Base-by-base conservation (phyloP, 2,888 invertebrate species). In the Hirtodrosophila histrioides region DNA sequence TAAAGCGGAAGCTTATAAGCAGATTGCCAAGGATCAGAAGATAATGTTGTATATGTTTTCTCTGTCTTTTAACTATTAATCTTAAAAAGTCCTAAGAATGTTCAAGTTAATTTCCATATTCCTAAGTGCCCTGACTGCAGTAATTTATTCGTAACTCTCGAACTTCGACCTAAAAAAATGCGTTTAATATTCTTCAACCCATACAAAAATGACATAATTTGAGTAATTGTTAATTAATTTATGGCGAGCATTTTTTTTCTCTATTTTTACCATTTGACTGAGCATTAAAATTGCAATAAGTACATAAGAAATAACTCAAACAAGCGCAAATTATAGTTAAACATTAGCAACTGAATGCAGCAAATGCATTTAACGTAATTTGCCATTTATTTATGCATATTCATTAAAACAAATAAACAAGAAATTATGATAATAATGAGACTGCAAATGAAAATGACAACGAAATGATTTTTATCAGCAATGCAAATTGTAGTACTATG, bases 321-420 rank as follows among this genome's bases (percentile, higher is more conserved):
- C 69, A 71, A 73, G 76, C 73, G 86, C 62, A 79, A 83, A 83
- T 75, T 65, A 66, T 78, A 62, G 68, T 63, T 68, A 62, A 67
- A 66, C 82, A 76, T 79, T 70, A 69, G 69, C 69, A 56, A 45
- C 43, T 53, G 54, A 57, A 61, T 50, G 43, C 60, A 54, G 58
- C 60, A 81, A 84, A 69, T 69, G 71, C 73, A 75, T 75, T 88
- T 88, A 86, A 86, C 83, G 81, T 86, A 75, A 79, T 84, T 88
- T 71, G 65, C 70, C 78, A 88, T 88, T 84, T 80, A 82, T 88
- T 88, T 83, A 83, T 80, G 88, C 79, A 85, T 74, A 76, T 74
- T 64, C 70, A 86, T 87, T 76, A 79, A 78, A 79, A 74, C 86
- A 82, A 87, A 83, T 86, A 79, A 79, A 62, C 76, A 64, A 50